Percentiles rank a stretch among this genome's conserved stretches.
phyloP scores from a whole-genome alignment of 92 coral and sea anemone species.

The Scolanthus callimorphus region DNA sequence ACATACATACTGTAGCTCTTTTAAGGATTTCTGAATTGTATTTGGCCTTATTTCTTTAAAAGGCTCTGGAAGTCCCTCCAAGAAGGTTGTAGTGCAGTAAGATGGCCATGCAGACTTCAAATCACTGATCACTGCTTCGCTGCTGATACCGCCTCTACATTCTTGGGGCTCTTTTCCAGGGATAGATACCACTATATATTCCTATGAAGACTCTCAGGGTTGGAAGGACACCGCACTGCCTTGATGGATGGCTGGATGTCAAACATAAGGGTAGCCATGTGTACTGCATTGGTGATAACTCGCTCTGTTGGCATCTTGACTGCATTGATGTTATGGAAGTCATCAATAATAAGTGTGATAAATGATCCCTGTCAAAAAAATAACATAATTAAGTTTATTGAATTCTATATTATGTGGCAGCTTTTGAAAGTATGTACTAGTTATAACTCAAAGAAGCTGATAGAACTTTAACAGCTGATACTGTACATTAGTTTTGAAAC shows the following conservation, averaged over 20 bases:
- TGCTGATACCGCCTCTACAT: constrained; percentile 48
- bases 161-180: constrained; percentile 39
- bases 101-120: constrained; percentile 32
- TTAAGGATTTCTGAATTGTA: constrained; percentile 31
- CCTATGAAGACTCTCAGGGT: constrained; percentile 32
- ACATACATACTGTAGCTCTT: constrained; percentile 46
- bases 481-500: no score
- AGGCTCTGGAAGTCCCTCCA: constrained; percentile 32
- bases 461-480: no score
- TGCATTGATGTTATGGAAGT: constrained; percentile 55
- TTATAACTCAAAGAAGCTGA: no score
- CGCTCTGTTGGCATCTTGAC: constrained; percentile 48
- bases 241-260: no score
- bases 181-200: constrained; percentile 14
- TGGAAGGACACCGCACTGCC: constrained; percentile 22
- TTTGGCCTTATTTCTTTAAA: constrained; percentile 32
- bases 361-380: constrained; percentile 35
- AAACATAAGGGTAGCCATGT: constrained; percentile 47
- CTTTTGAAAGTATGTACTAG: no score
- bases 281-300: constrained; percentile 45
- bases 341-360: constrained; percentile 43
- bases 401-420: no score
- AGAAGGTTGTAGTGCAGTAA: constrained; percentile 28
- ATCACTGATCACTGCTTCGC: constrained; percentile 20
- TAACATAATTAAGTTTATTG: no score